Percentiles rank a stretch among this genome's conserved stretches.
phyloP scores from a whole-genome alignment of 2,113 vertebrate species.

The Bos indicus region DNA sequence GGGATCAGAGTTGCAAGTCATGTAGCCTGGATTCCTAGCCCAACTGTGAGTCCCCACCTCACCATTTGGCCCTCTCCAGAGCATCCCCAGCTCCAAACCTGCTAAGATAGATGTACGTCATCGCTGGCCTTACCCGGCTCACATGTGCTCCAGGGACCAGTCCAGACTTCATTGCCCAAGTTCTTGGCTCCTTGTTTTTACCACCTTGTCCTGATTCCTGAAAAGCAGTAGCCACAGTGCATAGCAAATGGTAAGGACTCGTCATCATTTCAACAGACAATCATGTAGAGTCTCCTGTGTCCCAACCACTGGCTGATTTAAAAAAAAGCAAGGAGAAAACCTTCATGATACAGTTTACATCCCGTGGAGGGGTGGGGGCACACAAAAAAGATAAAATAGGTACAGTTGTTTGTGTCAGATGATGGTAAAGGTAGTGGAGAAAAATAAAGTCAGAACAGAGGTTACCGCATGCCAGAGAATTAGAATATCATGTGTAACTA shows the following conservation, averaged over 20 bases:
- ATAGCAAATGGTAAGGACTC: background rate
- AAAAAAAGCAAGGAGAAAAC: background rate
- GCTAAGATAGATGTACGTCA: accelerated
- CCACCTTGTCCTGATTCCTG: background rate
- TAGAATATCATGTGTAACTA: background rate
- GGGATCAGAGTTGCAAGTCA: background rate
- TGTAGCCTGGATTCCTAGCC: background rate
- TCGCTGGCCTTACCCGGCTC: background rate
- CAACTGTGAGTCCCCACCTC: background rate
- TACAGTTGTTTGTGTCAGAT: background rate
- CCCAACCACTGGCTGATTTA: background rate
- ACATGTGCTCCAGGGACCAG: background rate
- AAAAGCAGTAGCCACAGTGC: background rate
- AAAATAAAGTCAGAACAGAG: background rate
- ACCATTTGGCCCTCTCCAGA: background rate
- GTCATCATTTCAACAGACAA: background rate
- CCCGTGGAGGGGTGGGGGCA: accelerated
- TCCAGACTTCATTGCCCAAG: background rate
- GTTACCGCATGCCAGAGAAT: background rate
- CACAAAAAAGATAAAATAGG: background rate
- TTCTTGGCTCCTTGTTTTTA: background rate
- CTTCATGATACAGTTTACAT: background rate
- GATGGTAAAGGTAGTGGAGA: background rate
- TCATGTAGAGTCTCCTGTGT: background rate
- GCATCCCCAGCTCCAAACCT: background rate